phyloP scores from a whole-genome alignment of 2,888 invertebrate species.

The Agrypnus murinus region DNA sequence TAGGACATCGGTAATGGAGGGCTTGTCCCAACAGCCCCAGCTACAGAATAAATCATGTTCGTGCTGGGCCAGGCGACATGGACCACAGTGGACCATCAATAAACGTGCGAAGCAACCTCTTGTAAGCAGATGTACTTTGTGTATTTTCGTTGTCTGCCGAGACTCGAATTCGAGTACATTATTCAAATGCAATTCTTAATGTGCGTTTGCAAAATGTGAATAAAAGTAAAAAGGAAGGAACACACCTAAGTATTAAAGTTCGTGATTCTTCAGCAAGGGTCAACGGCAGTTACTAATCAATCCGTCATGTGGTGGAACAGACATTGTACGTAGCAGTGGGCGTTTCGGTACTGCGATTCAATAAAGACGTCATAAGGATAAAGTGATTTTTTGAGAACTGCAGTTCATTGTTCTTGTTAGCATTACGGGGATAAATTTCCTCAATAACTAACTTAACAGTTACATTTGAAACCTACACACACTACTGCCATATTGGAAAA shows the following conservation, averaged over 20 bases:
- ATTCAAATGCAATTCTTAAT: conserved; percentile 39
- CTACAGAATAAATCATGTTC: conserved; percentile 50
- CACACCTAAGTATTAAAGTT: conserved; percentile 16
- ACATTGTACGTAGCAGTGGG: conserved; percentile 29
- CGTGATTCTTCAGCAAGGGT: conserved; percentile 17
- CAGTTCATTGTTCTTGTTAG: background rate
- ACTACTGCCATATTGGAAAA: too few relatives aligned
- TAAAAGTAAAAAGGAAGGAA: conserved; percentile 25
- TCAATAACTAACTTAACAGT: too few relatives aligned
- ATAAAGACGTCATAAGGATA: conserved; percentile 20
- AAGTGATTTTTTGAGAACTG: background rate
- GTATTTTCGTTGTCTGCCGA: conserved; percentile 40
- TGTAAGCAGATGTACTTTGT: conserved; percentile 44
- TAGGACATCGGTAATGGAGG: conserved; percentile 55
- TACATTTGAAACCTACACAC: too few relatives aligned
- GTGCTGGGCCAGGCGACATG: conserved; percentile 39
- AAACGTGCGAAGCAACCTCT: conserved; percentile 44
- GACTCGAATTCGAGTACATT: conserved; percentile 40
- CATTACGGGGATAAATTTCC: too few relatives aligned
- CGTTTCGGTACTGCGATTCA: conserved; percentile 9
- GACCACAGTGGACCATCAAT: conserved; percentile 46
- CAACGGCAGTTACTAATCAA: conserved; percentile 36
- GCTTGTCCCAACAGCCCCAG: conserved; percentile 45
- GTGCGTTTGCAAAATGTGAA: conserved; percentile 25
- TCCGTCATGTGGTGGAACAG: conserved; percentile 28